Base-by-base conservation (phyloP, 2,113 vertebrate species). In the Limanda limanda region DNA sequence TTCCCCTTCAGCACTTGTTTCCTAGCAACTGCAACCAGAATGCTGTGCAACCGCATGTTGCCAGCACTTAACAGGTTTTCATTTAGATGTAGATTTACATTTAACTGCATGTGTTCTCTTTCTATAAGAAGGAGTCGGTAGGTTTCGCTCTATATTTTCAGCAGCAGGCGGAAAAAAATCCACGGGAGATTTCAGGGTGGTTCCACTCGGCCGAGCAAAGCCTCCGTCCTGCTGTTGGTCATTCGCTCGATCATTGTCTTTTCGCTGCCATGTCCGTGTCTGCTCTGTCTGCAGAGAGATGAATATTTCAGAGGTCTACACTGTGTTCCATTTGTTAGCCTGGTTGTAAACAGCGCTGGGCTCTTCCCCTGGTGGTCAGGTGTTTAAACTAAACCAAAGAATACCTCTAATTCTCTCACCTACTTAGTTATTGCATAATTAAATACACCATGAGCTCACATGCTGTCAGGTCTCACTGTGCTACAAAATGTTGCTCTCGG, bases 1-100 rank as follows among this genome's bases (percentile, higher is more conserved):
- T 92, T 92, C 84, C 92, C 92, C 77, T 82, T 76, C 88, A 90
- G 85, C 75, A 88, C 87, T 92, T 93, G 94, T 95, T 94, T 91
- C 94, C 94, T 95, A 95, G 94, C 94, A 94, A 95, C 94, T 83
- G 92, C 91, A 83, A 86, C 61, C 73, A 73, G 87, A 92, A 89
- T 76, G 85, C 88, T 84, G 82, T 70, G 82, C 63, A 85, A 78
- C 68, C 60, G 75, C 76, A 83, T 81, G 78, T 84, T 82, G 56
- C 74, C 68, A 35, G 68, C 70, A 82, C 71, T 79, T 57, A 60
- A 83, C 88, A 84, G 89, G 35, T 85, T 74, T 89, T 78, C 84
- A 88, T 89, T 78, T 82, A 59, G 72, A 77, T 69, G 25, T 74
- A 70, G 73, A 83, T 71, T 58, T 59, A 18, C 35, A 10, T 75